Evolutionary conservation across 2,797 vertebrate genomes (phyloP), one percentile per base, ranked within the genome.

Genomic region (Morelia viridis): DNA sequence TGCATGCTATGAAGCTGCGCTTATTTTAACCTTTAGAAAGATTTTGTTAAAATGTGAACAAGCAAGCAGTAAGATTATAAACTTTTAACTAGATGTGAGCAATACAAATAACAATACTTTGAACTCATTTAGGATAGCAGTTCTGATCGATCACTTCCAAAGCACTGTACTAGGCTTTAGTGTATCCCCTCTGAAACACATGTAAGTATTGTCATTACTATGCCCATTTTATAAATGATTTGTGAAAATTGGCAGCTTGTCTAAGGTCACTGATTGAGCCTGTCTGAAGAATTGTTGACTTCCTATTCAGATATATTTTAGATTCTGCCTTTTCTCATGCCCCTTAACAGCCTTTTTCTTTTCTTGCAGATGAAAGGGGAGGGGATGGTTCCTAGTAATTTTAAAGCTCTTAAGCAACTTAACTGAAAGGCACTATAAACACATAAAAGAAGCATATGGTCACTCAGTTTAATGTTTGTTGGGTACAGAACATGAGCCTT

Each of bases 231-330:
- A 71, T 10, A 35, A 88, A 65, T 1, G 90, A 31, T 65, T 26
- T 62, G 57, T 93, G 90, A 91, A 53, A 92, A 91, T 91, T 1
- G 31, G 53, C 65, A 56, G 10, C 84, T 92, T 80, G 4, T 76
- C 91, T 85, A 92, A 22, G n/a, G 86, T 93, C 76, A 50, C 24
- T 53, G 24, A 83, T 89, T 92, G 41, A 92, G 17, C 26, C 92
- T 91, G 93, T 91, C 89, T 95, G 92, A 94, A 26, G 31, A 85
- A 76, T 65, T 90, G 87, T 96, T 96, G 93, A 94, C 94, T 94
- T 88, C 85, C 90, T 95, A 93, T 90, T 93, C 93, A 26, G 92
- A 93, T 90, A 93, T 95, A 95, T 92, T 95, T 94, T 94, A 91
- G 89, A 94, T 93, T 46, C 91, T 53, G 94, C 71, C 0, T 94